Evolutionary conservation across 2,888 invertebrate genomes (phyloP), one percentile per base, ranked within the genome.

Genomic region (Arge pagana): DNA sequence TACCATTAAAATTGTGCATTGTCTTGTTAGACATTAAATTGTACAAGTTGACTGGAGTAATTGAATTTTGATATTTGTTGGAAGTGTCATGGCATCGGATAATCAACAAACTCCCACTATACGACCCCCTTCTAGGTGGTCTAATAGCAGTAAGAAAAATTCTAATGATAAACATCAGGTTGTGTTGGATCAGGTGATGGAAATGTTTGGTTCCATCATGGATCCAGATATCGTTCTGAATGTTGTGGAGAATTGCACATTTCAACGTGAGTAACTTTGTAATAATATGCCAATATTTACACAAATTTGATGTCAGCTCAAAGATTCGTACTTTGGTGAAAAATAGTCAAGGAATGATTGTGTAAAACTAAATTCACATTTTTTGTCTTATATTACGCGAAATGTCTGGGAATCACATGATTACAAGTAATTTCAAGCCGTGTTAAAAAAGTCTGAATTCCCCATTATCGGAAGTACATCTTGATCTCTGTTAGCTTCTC

Each of bases 141-240:
- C 53, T 16, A 59, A 54, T 26, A 52, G 54, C 5, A 55, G 53
- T 30, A 56, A 56, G 26, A 53, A 53, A 40, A 55, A 51, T 26
- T 37, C 52, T 37, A 50, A 62, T 48, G 61, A 54, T 41, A 54
- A 53, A 40, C 61, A 62, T 43, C 56, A 57, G 45, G 57, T 60
- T 19, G 45, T 60, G 21, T 51, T 66, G 1, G 40, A 52, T 19
- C 55, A 59, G 24, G 56, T 70, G 13, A 65, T 55, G 18, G 72
- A 72, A 49, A 65, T 71, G 68, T 74, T 72, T 56, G 61, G 57
- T 13, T 62, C 60, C 3, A 57, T 57, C 24, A 53, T 72, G 7
- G 70, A 71, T 41, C 41, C 56, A 4, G 67, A 64, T 8, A 57
- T 72, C n/a, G 68, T 74, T 45, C 53, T 61, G 15, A 61, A 65